A percentile compares a stretch with the other conserved stretches of the same genome.
Evolutionary conservation across 2,797 vertebrate genomes (phyloP).

Genomic region (Typhlichthys eigenmanni): DNA sequence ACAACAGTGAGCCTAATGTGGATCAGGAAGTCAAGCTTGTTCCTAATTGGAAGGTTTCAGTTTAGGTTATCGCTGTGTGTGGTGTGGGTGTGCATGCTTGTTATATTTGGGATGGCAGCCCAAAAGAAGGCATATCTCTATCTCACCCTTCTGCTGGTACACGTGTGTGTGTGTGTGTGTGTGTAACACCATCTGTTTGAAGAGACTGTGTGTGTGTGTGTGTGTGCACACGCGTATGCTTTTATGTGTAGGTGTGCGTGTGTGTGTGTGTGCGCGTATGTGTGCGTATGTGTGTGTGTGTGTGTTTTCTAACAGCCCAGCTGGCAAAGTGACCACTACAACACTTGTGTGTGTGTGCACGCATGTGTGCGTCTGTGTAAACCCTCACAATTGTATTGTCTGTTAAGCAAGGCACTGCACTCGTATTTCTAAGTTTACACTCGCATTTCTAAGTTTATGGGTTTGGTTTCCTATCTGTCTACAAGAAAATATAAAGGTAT

Average conservation of each 20-base stretch:
- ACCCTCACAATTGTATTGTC: neutral
- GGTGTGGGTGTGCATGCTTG: conserved; percentile 2
- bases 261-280: conserved; percentile 19
- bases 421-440: no score
- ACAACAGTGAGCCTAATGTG: no score
- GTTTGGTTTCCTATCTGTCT: neutral
- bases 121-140: conserved; percentile 27
- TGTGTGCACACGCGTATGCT: conserved; percentile 33
- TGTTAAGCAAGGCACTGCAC: neutral
- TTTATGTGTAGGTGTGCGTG: conserved; percentile 16
- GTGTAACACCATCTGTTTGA: conserved; percentile 6
- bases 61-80: neutral
- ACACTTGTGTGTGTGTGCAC: conserved; percentile 16
- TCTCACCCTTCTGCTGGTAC: conserved; percentile 1
- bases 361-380: neutral
- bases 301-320: conserved; percentile 52
- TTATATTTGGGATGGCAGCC: conserved; percentile 16
- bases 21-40: neutral
- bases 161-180: conserved; percentile 10
- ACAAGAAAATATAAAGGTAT: no score
- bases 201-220: conserved; percentile 1
- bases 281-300: conserved; percentile 30
- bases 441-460: no score
- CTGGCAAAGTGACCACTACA: conserved; percentile 54
- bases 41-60: neutral